Evolutionary conservation across 2,113 vertebrate genomes (phyloP), one percentile per base, ranked within the genome.

Genomic region (Macquaria ambigua): DNA sequence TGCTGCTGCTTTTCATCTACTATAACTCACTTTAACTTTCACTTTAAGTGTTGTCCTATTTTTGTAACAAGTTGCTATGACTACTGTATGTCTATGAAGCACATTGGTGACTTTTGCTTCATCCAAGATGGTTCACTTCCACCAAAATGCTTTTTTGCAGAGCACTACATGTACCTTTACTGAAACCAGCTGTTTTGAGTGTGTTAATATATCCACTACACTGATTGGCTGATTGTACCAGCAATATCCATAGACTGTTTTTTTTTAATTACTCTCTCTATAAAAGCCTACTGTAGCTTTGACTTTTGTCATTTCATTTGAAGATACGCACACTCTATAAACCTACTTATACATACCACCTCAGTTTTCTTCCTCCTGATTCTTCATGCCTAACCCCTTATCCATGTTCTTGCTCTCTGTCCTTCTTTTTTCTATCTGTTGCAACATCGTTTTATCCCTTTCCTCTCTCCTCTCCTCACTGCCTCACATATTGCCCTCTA

Each of bases 401-500:
- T 69, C 67, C 20, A 5, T 46, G 55, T 73, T 52, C 63, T 61
- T 59, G 48, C 28, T 53, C 14, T 37, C 63, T 37, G 25, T 14
- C 8, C 61, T 5, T 2, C 11, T 50, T 55, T 56, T 66, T 69
- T 62, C 9, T 21, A 5, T 72, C 31, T 84, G 6, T 52, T 23
- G 56, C 61, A 73, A 7, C 55, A 67, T 81, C 63, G 70, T 37
- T 80, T 72, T 70, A 55, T 70, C 61, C 46, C 14, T 59, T 50
- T 28, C 74, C 75, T 72, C 58, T 70, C 28, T 43, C 77, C 48
- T 68, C 66, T 55, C 58, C 61, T 82, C 28, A 1, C n/a, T 2
- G 43, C 53, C 3, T 82, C 67, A 67, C 77, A 75, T 2, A 0
- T 25, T 79, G 77, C 87, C 85, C 74, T 58, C 62, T 77, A 72